phyloP scores from a whole-genome alignment of 2,113 vertebrate genomes.

The Montifringilla adamsi region DNA sequence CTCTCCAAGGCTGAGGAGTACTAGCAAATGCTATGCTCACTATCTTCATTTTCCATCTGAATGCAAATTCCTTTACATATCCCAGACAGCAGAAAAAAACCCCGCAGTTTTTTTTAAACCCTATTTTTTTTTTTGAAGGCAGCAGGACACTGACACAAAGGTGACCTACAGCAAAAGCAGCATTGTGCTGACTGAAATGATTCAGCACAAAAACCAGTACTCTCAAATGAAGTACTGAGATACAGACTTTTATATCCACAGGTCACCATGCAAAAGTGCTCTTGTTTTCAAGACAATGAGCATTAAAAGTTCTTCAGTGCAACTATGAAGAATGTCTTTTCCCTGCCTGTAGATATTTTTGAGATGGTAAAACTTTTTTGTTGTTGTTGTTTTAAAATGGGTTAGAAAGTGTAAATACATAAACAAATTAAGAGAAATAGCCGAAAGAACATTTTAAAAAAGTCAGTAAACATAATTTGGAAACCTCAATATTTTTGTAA shows the following conservation, averaged over 20 bases:
- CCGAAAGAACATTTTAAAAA: not conserved
- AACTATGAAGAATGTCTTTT: not conserved
- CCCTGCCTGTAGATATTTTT: not conserved
- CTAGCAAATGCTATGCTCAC: not conserved
- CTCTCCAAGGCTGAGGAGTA: not conserved
- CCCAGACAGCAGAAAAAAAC: not conserved
- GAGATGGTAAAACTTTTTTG: not conserved
- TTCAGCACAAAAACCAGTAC: not conserved
- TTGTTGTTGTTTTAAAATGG: not conserved
- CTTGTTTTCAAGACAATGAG: not conserved
- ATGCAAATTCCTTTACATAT: not conserved
- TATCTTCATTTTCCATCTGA: not conserved
- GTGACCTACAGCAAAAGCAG: not conserved
- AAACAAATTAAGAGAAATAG: not conserved
- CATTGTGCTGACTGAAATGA: not conserved
- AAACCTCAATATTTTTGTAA: not conserved
- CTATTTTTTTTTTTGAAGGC: not conserved
- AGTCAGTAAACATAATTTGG: not conserved
- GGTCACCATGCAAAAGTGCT: not conserved
- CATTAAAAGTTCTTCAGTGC: not conserved
- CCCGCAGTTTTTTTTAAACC: not conserved
- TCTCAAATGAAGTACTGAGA: not conserved
- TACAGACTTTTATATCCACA: not conserved
- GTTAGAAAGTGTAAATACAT: not conserved
- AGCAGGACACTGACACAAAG: not conserved